A percentile compares a stretch with the other conserved stretches of the same genome.
These are phyloP conservation scores for Gasteruption jaculator DNA, from an alignment of 2,888 invertebrate genomes.

Conservation along the genomic window DNA sequence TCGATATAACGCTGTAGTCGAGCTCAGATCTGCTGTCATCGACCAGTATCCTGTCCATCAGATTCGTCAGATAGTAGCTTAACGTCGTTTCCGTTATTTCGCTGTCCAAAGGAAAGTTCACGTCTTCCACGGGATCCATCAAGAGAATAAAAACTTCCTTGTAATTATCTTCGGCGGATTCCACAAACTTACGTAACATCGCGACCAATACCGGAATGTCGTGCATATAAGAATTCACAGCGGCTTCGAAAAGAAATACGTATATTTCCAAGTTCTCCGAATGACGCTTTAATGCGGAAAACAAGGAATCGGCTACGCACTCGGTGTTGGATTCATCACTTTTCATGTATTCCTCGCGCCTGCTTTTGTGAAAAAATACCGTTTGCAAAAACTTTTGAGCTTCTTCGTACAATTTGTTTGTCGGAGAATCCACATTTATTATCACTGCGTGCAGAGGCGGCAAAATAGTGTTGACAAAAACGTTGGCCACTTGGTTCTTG, in stretches of 20 bases:
- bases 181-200: slow-evolving; percentile 34
- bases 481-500: no score
- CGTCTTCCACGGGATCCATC: slow-evolving; percentile 26
- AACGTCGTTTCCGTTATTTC: slow-evolving; percentile 30
- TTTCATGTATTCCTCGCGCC: slow-evolving; percentile 19
- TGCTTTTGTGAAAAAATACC: slow-evolving; percentile 31
- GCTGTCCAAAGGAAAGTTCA: slow-evolving; percentile 37
- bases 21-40: slow-evolving; percentile 18
- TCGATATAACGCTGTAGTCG: slow-evolving; percentile 32
- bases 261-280: slow-evolving; percentile 24
- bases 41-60: slow-evolving; percentile 30
- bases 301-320: no score
- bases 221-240: slow-evolving; percentile 27
- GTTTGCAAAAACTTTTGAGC: slow-evolving; percentile 36
- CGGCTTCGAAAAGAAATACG: slow-evolving; percentile 29
- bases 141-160: slow-evolving; percentile 25
- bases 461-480: no score
- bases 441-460: no score
- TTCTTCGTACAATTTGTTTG: slow-evolving; percentile 28
- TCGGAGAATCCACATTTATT: no score
- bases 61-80: slow-evolving; percentile 29
- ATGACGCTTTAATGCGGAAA: slow-evolving; percentile 24
- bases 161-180: slow-evolving; percentile 25
- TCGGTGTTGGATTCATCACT: slow-evolving; percentile 17
- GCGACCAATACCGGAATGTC: slow-evolving; percentile 29